A percentile compares a stretch with the other conserved stretches of the same genome.
phyloP scores from a whole-genome alignment of 2,888 invertebrate genomes.

The Hipparchia sbordonii region DNA sequence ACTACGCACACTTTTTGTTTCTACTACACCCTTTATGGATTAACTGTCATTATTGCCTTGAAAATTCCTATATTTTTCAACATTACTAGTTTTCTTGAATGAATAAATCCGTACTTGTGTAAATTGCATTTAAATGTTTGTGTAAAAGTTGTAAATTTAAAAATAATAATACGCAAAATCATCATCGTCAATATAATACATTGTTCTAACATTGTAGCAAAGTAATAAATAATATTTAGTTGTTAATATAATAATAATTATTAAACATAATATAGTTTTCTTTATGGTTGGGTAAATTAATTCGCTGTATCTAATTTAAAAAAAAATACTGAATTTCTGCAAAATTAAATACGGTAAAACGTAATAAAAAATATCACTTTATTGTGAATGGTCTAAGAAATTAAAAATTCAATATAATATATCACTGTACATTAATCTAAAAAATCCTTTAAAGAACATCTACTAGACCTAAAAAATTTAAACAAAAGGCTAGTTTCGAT shows the following conservation, averaged over 20 bases:
- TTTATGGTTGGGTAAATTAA: slow-evolving; percentile 18
- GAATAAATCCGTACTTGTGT: neutral
- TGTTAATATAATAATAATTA: slow-evolving; percentile 16
- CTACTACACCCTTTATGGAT: no score
- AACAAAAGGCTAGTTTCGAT: no score
- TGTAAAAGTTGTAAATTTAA: slow-evolving; percentile 20
- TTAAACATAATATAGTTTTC: slow-evolving; percentile 16
- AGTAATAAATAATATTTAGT: slow-evolving; percentile 19
- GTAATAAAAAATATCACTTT: neutral
- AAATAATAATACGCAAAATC: slow-evolving; percentile 1
- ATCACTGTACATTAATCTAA: neutral
- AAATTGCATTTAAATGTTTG: slow-evolving; percentile 17
- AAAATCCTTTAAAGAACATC: neutral
- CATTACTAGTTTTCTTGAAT: neutral
- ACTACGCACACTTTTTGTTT: no score
- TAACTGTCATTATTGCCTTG: no score
- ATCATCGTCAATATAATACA: slow-evolving; percentile 5
- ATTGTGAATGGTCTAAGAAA: neutral
- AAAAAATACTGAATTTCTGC: neutral
- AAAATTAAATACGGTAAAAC: neutral
- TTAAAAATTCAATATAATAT: slow-evolving; percentile 7
- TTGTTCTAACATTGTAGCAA: slow-evolving; percentile 18
- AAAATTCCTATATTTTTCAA: neutral
- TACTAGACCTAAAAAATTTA: no score
- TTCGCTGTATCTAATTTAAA: slow-evolving; percentile 2